Evolutionary conservation across 2,797 vertebrate species (phyloP), one percentile per base, ranked within the genome.

Genomic region (Garrulus glandarius): DNA sequence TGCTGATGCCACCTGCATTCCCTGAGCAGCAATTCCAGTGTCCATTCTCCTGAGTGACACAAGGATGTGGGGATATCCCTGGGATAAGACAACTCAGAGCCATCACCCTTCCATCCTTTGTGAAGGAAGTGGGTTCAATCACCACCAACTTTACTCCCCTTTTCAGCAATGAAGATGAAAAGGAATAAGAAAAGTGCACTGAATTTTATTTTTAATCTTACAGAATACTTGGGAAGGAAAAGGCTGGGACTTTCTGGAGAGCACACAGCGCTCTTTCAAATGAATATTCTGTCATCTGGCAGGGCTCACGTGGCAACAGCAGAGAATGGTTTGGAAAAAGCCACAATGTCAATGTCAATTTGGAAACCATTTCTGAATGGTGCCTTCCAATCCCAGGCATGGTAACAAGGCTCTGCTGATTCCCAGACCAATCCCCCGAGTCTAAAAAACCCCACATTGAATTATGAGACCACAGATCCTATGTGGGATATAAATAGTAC

Each of bases 281-380:
- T 56, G 93, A 79, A 92, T 61, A 63, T 41, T 46, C 67, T 32
- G 72, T 88, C 70, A 69, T 75, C 63, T 92, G 77, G 75, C 64
- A 72, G 87, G 61, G 19, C 41, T 87, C 94, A 87, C 5, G 27
- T 94, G 92, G 96, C 36, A 88, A 60, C 47, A 74, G 80, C 74
- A 87, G 71, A 89, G 83, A 65, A 32, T 0, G 70, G 50, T 55
- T 93, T 19, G 26, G 69, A 88, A 86, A 83, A 63, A 94, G 72
- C 80, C 84, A 81, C 63, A 47, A 65, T 43, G 83, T 96, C 92
- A 94, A 32, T 36, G 85, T 91, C 88, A 76, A 78, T 87, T 90
- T 92, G 89, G 92, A 85, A 92, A 89, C n/a, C 41, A 67, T 49
- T 91, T 89, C 74, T 84, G 87, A 96, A 77, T 1, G 14, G 79